A percentile compares a stretch with the other conserved stretches of the same genome.
Evolutionary conservation across 2,113 vertebrate species (phyloP).

Genomic region (Salvelinus namaycush): DNA sequence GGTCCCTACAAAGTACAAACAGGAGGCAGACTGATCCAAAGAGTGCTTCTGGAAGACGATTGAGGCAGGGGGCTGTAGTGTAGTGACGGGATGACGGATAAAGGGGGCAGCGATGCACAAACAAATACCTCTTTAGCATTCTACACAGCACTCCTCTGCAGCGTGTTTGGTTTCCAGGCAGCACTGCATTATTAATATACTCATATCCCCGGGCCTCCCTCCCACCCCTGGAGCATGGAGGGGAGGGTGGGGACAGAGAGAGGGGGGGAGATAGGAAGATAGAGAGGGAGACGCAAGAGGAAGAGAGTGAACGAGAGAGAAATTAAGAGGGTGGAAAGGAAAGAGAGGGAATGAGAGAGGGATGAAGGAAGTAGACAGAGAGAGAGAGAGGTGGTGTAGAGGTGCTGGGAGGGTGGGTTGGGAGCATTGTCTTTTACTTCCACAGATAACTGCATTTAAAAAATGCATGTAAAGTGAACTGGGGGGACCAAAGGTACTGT

Average conservation of each 20-base stretch:
- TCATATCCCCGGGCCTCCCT: conserved; percentile 62
- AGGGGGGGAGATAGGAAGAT: conserved; percentile 13
- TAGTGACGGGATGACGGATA: conserved; percentile 12
- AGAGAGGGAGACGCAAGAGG: conserved; percentile 7
- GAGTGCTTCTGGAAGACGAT: conserved; percentile 37
- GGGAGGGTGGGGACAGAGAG: conserved; percentile 37
- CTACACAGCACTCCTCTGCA: conserved; percentile 78
- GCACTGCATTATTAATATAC: conserved; percentile 81
- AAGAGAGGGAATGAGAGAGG: conserved; percentile 1
- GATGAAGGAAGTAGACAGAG: conserved; percentile 39
- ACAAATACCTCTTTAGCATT: conserved; percentile 81
- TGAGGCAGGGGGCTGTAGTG: conserved; percentile 22
- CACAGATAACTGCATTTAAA: neutral
- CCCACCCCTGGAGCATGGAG: conserved; percentile 42
- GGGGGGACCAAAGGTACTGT: neutral
- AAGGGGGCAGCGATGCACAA: conserved; percentile 63
- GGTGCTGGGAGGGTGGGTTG: conserved; percentile 21
- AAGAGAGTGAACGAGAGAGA: conserved; percentile 5
- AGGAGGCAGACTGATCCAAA: conserved; percentile 37
- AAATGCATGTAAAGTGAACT: neutral
- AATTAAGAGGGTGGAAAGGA: conserved; percentile 35
- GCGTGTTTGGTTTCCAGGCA: conserved; percentile 77
- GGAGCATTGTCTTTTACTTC: neutral
- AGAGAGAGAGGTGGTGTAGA: conserved; percentile 28
- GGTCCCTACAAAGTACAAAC: neutral